phyloP scores from a whole-genome alignment of 1,140 invertebrate species.

The Galleria mellonella region DNA sequence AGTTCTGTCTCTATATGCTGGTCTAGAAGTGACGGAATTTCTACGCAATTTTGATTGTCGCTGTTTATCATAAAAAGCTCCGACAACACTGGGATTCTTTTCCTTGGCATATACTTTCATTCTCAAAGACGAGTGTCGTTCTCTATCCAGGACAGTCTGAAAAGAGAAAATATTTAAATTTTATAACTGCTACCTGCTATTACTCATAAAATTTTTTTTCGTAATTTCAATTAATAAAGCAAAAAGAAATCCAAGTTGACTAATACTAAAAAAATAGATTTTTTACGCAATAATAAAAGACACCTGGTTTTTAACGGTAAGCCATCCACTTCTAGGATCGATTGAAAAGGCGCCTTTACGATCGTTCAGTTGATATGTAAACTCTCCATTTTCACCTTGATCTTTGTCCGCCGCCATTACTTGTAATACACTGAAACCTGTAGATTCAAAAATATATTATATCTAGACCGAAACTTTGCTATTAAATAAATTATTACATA shows the following conservation, averaged over 20 bases:
- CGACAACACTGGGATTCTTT: constrained; percentile 78
- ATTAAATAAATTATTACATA: too few relatives aligned
- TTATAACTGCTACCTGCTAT: background rate
- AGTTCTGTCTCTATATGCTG: constrained; percentile 40
- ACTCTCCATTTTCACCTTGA: constrained; percentile 89
- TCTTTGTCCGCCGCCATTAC: constrained; percentile 86
- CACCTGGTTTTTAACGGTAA: constrained; percentile 84
- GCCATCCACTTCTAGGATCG: constrained; percentile 86
- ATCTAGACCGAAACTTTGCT: too few relatives aligned
- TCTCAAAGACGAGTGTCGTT: constrained; percentile 79
- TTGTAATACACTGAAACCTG: constrained; percentile 86
- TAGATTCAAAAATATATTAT: background rate
- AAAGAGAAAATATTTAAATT: constrained; percentile 14
- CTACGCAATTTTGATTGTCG: constrained; percentile 53
- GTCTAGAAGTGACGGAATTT: constrained; percentile 23
- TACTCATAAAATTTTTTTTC: too few relatives aligned
- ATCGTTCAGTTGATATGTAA: constrained; percentile 86
- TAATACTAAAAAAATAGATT: too few relatives aligned
- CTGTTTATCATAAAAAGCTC: constrained; percentile 51
- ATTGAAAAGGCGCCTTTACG: constrained; percentile 85
- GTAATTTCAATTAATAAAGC: too few relatives aligned
- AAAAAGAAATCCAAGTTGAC: too few relatives aligned
- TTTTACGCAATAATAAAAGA: background rate
- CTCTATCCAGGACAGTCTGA: constrained; percentile 85
- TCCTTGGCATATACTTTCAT: constrained; percentile 87